Evolutionary conservation across 2,797 vertebrate species (phyloP), one percentile per base, ranked within the genome.

Genomic region (Anguilla pacifica): DNA sequence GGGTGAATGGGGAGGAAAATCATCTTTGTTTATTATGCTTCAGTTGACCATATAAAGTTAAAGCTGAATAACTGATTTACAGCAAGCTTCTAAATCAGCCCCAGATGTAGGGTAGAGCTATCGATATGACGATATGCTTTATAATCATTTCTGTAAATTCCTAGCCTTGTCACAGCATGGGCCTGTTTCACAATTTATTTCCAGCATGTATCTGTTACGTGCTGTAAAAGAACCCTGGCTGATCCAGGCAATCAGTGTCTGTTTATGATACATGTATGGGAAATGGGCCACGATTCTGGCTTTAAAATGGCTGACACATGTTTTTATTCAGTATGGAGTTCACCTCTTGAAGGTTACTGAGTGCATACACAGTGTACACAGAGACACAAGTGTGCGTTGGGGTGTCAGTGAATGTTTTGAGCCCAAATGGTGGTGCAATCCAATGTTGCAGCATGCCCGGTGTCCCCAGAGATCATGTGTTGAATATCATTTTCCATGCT

Each of bases 111-210:
- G 3, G 70, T 31, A 11, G 28, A 72, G 70, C 25, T 67, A 77
- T 46, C 43, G 43, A 19, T 11, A 35, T 43, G 13, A 15, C 19
- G 43, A 43, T 72, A 1, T 35, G 17, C 3, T 17, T 17, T 43
- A 77, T 77, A 15, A 43, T 77, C 10, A 35, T 72, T 72, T 28
- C 70, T 72, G n/a, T 72, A 72, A 72, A 77, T 77, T 77, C 74
- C 74, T 39, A 77, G 35, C 13, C 0, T 39, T 43, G 74, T 77
- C 35, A 77, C 74, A 43, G 35, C 70, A 31, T 13, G 28, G 28
- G 28, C 22, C 13, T 72, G 28, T 28, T 31, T 13, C 11, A 35
- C 28, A 77, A 6, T 77, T 17, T 22, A 19, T 77, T 13, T 43
- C 15, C 35, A 22, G 17, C 39, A 15, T 77, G 70, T 31, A 72